A percentile compares a stretch with the other conserved stretches of the same genome.
These are phyloP conservation scores for Tricholauxania praeusta DNA, from an alignment of 2,888 invertebrate species.

Conservation along the genomic window DNA sequence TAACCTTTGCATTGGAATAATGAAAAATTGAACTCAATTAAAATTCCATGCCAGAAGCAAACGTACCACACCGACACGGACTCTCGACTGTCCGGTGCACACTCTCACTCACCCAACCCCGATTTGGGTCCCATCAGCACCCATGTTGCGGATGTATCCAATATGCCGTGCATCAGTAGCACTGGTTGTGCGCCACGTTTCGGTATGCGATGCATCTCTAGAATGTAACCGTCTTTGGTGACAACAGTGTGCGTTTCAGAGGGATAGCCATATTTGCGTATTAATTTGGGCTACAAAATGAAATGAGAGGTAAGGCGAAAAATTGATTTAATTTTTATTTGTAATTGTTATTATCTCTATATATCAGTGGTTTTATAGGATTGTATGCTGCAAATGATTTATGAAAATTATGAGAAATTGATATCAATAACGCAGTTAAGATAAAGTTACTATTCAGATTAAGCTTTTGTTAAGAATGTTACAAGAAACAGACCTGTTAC, in stretches of 20 bases:
- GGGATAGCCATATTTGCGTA: constrained; percentile 75
- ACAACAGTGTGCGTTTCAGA: constrained; percentile 75
- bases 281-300: constrained; percentile 70
- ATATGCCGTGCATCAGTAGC: constrained; percentile 79
- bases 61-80: not conserved
- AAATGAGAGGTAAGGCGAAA: not conserved
- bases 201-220: constrained; percentile 81
- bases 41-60: constrained; percentile 5
- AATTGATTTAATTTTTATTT: not conserved
- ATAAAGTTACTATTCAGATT: too few relatives aligned
- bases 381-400: too few relatives aligned
- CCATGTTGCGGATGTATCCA: constrained; percentile 81
- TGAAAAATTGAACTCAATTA: constrained; percentile 19
- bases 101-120: constrained; percentile 71
- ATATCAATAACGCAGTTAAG: too few relatives aligned
- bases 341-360: too few relatives aligned
- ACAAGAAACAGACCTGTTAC: too few relatives aligned
- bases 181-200: constrained; percentile 70
- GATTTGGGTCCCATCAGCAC: constrained; percentile 78
- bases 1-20: constrained; percentile 60
- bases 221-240: constrained; percentile 85
- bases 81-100: not conserved
- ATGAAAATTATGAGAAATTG: too few relatives aligned
- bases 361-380: too few relatives aligned
- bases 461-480: too few relatives aligned